Conservation (phyloP, 2,797 vertebrate genomes). For the Knipowitschia caucasica region DNA sequence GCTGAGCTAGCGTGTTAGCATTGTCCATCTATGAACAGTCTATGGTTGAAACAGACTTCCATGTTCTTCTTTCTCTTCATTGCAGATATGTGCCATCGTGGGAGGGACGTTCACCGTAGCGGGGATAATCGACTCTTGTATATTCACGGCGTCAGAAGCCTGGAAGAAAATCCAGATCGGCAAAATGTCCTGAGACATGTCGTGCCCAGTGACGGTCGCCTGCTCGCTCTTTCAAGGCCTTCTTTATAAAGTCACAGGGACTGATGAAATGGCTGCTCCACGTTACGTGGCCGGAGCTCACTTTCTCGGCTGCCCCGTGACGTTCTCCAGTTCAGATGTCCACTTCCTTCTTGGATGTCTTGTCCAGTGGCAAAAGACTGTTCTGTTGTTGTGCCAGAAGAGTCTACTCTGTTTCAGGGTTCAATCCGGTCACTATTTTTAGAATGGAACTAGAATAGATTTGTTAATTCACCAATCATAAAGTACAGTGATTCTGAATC, state of each 20-base stretch:
- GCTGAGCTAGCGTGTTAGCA: no score
- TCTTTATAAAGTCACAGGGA: constrained; percentile 29
- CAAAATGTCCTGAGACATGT: constrained; percentile 84
- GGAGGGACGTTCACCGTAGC: constrained; percentile 98
- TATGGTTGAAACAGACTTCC: no score
- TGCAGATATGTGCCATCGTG: constrained; percentile 95
- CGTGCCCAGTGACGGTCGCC: constrained; percentile 47
- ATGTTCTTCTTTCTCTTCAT: neutral
- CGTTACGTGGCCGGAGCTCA: constrained; percentile 41
- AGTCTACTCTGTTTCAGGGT: constrained; percentile 28
- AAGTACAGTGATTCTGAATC: constrained; percentile 1
- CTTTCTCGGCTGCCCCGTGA: constrained; percentile 44
- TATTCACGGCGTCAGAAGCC: constrained; percentile 98
- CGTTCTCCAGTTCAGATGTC: constrained; percentile 40
- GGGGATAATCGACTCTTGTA: constrained; percentile 97
- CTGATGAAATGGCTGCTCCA: constrained; percentile 44
- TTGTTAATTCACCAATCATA: neutral
- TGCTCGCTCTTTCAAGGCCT: constrained; percentile 56
- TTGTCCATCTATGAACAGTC: no score
- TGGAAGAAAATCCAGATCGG: constrained; percentile 99
- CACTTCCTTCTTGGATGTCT: constrained; percentile 31
- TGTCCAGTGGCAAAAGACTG: constrained; percentile 26
- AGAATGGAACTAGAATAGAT: constrained; percentile 22
- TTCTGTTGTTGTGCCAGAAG: constrained; percentile 44
- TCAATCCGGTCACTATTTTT: constrained; percentile 22